These are phyloP conservation scores for Calliphora vicina DNA, from an alignment of 1,140 invertebrate genomes.

Conservation along the genomic window DNA sequence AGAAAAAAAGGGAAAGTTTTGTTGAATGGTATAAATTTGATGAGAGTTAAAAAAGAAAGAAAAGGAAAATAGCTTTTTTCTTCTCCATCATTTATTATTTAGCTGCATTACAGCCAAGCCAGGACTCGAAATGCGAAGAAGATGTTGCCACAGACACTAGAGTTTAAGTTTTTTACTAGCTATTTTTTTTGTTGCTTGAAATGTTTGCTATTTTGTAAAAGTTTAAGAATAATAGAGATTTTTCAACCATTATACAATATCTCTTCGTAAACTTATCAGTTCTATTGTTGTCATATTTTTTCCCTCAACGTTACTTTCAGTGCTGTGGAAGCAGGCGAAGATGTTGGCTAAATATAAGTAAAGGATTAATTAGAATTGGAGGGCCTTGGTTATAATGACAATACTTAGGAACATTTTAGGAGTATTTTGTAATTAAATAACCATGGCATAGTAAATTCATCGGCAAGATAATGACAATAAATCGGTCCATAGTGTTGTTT, in stretches of 20 bases:
- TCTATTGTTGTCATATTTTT: background rate
- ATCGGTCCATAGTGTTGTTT: no score
- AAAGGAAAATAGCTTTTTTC: background rate
- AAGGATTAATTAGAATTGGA: background rate
- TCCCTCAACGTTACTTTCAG: background rate
- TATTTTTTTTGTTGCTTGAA: background rate
- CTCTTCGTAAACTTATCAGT: background rate
- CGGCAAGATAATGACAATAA: no score
- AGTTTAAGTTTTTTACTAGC: background rate
- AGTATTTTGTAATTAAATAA: no score
- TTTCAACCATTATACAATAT: constrained; percentile 10
- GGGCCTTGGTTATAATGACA: background rate
- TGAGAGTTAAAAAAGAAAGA: background rate
- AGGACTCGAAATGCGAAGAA: background rate
- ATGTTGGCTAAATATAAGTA: background rate
- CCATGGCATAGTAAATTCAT: no score
- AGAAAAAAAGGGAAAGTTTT: background rate
- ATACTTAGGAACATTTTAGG: no score
- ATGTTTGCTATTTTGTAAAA: background rate
- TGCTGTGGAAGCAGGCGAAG: background rate
- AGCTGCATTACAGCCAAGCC: background rate
- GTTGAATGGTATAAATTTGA: background rate
- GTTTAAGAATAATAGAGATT: background rate
- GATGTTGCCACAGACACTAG: background rate
- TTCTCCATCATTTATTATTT: background rate